Evolutionary conservation across 1,140 invertebrate species (phyloP), one percentile per base, ranked within the genome.

Genomic region (Solen grandis): DNA sequence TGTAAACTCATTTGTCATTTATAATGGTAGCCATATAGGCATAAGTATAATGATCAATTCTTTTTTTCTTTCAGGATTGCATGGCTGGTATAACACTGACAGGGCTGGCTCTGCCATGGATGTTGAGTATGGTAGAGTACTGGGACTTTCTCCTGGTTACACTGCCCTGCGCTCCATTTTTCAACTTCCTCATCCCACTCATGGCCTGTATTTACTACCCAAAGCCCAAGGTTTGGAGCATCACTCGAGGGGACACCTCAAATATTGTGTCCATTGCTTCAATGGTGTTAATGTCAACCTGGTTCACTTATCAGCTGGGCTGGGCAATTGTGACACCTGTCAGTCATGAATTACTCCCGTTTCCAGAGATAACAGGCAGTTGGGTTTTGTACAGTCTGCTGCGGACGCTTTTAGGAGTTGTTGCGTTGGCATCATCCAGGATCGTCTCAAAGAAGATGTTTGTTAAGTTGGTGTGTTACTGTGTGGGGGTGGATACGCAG

Each of bases 191-290:
- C 2, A 50, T 80, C 16, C 69, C 77, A 10, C n/a, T 80, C 5
- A 41, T 80, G 19, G 59, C 59, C 8, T 80, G 77, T 73, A 27
- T 72, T 5, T 80, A 72, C 31, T 80, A 80, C 50, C 77, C 77
- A 1, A 80, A 80, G 31, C 77, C 68, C 0, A 65, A 70, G 36
- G 50, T 55, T n/a, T 80, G 77, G 77, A 80, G 68, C 31, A 73
- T 80, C 14, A 80, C 77, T 10, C 36, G 77, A 36, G 77, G 77
- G 5, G 77, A 80, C 52, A 80, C 77, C 8, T 72, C 77, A 16
- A 80, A 80, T 41, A 80, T 80, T 41, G 69, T 80, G 14, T 80
- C 77, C n/a, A 80, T 80, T 36, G 77, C 33, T 22, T 16, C 66
- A 10, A 46, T 54, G 14, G 35, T 70, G 41, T 27, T 63, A 0